These are phyloP conservation scores for Chrysomallon squamiferum DNA, from an alignment of 1,140 invertebrate species.

Conservation along the genomic window DNA sequence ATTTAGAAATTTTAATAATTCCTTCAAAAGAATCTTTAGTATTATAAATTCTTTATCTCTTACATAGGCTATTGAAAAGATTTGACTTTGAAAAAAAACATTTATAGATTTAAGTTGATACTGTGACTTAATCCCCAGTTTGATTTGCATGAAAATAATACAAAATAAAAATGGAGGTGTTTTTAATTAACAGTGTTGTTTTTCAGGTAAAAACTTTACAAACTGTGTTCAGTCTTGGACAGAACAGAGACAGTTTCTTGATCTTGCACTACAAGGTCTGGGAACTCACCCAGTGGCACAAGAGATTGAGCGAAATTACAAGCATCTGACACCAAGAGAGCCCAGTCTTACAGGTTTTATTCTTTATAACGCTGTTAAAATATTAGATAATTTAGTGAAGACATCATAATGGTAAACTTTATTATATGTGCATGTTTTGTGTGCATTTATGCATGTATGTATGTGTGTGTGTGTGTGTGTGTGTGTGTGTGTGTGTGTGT, in stretches of 20 bases:
- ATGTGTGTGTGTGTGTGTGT: not conserved
- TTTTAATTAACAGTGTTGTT: no score
- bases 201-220: conserved; percentile 25
- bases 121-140: no score
- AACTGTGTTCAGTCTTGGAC: conserved; percentile 35
- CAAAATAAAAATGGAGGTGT: no score
- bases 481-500: not conserved
- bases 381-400: not conserved
- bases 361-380: no score
- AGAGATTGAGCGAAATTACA: conserved; percentile 13
- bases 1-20: no score
- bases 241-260: conserved; percentile 40
- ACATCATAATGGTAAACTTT: not conserved
- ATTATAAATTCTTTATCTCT: no score
- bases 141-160: no score
- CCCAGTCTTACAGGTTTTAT: conserved; percentile 31
- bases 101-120: no score
- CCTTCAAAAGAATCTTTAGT: no score
- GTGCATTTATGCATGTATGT: not conserved
- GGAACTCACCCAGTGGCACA: conserved; percentile 26
- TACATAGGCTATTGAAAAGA: no score
- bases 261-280: conserved; percentile 31
- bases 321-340: conserved; percentile 18
- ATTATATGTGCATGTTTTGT: not conserved
- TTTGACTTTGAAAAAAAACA: no score